Base-by-base conservation (phyloP, 2,113 vertebrate genomes). In the Apteryx mantelli region DNA sequence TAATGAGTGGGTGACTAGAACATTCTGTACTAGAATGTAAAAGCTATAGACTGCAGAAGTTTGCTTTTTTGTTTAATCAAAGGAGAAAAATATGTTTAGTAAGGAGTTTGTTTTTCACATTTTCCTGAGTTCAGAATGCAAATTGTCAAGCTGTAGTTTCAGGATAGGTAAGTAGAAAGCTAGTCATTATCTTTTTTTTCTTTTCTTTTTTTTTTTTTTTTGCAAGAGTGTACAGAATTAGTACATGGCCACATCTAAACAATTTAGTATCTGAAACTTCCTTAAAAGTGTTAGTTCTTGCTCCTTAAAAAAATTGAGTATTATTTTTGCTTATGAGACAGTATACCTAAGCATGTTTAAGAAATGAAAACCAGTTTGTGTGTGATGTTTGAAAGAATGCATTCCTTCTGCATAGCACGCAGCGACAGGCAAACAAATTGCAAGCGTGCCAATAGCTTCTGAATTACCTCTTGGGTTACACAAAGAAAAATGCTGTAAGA, bases 1-100 rank as follows among this genome's bases (percentile, higher is more conserved):
- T 80, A 86, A 86, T 70, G 85, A 81, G 82, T 94, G 85, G 82
- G 79, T 93, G 91, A 95, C 77, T 42, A 93, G 82, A 91, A 93
- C 3, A 3, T 82, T 94, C 78, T 94, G 82, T 93, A 82, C 68
- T 40, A 88, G 40, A 53, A 69, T 38, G 42, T 52, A 63, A 89
- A 91, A 91, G 32, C 11, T 58, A 68, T 32, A 92, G 83, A 71
- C 73, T 81, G 79, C 34, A 86, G 66, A 76, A 44, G 9, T 81
- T 96, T 94, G 32, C n/a, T 83, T 68, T 55, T 15, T 48, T 86
- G 64, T 10, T 92, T 89, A 81, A 94, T 26, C 14, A 83, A 71
- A 86, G 21, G 87, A 82, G 12, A 86, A 91, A 93, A 80, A 48
- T 53, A 73, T 26, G 9, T 83, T 95, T 90, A 88, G 82, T 74